A percentile compares a stretch with the other conserved stretches of the same genome.
Conservation (phyloP, 2,113 vertebrate species). For the Microtus ochrogaster region DNA sequence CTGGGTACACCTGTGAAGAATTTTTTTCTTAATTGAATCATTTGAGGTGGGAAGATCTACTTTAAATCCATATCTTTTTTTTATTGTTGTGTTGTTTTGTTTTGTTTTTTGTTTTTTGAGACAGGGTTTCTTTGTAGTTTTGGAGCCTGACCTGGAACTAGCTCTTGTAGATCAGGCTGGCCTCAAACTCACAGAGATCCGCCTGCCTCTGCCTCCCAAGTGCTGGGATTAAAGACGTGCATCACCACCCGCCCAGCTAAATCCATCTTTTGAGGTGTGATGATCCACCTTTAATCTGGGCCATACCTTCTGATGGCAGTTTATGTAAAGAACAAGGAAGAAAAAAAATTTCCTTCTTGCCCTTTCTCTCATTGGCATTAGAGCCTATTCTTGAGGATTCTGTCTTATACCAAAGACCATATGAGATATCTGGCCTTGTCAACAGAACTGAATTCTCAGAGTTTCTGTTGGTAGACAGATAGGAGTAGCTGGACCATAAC, state of each 20-base stretch:
- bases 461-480: background rate
- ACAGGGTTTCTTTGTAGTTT: too few species aligned
- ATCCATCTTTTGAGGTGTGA: background rate
- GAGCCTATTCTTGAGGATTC: background rate
- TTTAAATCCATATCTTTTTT: background rate
- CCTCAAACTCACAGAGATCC: too few species aligned
- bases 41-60: background rate
- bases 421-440: background rate
- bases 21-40: background rate
- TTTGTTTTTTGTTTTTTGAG: too few species aligned
- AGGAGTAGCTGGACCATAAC: background rate
- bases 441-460: background rate
- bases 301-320: background rate
- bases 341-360: background rate
- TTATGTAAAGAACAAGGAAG: background rate
- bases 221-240: too few species aligned
- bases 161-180: too few species aligned
- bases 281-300: background rate
- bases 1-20: background rate
- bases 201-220: too few species aligned
- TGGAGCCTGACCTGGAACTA: too few species aligned
- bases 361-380: background rate
- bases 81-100: too few species aligned
- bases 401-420: background rate
- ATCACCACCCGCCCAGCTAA: background rate